A percentile compares a stretch with the other conserved stretches of the same genome.
phyloP scores from a whole-genome alignment of 2,797 vertebrate species.

The Pyrocephalus nanus region DNA sequence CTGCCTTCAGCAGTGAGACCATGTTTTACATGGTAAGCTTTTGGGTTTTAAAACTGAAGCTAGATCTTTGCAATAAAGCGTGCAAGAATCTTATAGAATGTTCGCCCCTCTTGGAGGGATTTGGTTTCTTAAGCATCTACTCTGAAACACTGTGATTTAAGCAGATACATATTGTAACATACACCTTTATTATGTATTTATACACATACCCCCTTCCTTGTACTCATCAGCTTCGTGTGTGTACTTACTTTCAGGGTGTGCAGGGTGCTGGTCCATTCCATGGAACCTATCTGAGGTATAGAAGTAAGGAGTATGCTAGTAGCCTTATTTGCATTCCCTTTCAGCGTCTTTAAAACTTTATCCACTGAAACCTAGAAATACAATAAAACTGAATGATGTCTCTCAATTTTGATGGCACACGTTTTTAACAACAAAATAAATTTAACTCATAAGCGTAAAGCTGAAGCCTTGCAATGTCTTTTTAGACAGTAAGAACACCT shows the following conservation, averaged over 20 bases:
- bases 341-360: conserved; percentile 94
- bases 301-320: conserved; percentile 92
- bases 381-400: background rate
- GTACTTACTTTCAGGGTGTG: conserved; percentile 84
- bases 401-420: background rate
- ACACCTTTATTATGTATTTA: background rate
- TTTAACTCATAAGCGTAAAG: background rate
- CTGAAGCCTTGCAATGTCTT: background rate
- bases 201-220: background rate
- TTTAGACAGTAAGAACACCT: background rate
- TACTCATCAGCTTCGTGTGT: background rate
- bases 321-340: conserved; percentile 96
- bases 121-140: background rate
- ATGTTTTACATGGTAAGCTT: background rate
- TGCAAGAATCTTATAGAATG: background rate
- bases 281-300: conserved; percentile 90
- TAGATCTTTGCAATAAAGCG: background rate
- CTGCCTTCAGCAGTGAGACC: background rate
- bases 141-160: background rate
- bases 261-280: conserved; percentile 89
- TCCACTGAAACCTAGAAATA: conserved; percentile 91
- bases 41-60: background rate
- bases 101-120: background rate
- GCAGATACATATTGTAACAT: background rate
- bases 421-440: background rate